A percentile compares a stretch with the other conserved stretches of the same genome.
Evolutionary conservation across 2,888 invertebrate genomes (phyloP).

Genomic region (Hirtodrosophila cameraria): DNA sequence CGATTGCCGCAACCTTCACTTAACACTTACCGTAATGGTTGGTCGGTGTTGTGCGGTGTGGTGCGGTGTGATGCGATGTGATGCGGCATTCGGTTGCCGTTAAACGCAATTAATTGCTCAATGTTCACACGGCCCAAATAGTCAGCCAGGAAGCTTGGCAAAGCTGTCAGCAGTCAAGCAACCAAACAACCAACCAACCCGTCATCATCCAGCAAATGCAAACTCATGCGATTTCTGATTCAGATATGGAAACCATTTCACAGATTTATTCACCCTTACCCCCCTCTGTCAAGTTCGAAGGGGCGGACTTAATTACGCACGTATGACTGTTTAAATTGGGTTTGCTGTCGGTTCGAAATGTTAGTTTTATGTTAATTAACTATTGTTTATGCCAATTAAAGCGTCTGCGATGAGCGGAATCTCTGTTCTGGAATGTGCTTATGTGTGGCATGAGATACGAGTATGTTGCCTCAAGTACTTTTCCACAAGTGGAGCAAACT

Average conservation of each 20-base stretch:
- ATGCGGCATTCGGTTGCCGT: constrained; percentile 31
- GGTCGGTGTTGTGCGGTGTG: constrained; percentile 16
- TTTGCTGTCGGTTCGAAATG: constrained; percentile 55
- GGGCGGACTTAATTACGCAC: constrained; percentile 68
- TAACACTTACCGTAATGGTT: constrained; percentile 55
- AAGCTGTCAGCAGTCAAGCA: constrained; percentile 14
- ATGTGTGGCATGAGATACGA: not conserved
- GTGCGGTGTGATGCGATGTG: constrained; percentile 12
- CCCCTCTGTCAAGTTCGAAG: not conserved
- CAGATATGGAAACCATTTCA: too few species aligned
- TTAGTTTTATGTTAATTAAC: constrained; percentile 80
- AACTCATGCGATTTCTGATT: too few species aligned
- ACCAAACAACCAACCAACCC: constrained; percentile 7
- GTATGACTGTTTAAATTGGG: constrained; percentile 72
- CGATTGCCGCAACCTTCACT: constrained; percentile 40
- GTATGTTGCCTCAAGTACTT: constrained; percentile 1
- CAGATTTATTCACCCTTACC: too few species aligned
- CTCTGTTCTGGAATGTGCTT: not conserved
- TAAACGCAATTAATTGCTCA: constrained; percentile 59
- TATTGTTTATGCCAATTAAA: constrained; percentile 75
- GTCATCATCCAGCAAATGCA: constrained; percentile 1
- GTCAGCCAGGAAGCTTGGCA: constrained; percentile 30
- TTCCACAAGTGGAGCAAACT: not conserved
- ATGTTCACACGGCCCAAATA: constrained; percentile 41
- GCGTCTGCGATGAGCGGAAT: constrained; percentile 17